These are phyloP conservation scores for Charina bottae DNA, from an alignment of 2,113 vertebrate genomes.

Conservation along the genomic window DNA sequence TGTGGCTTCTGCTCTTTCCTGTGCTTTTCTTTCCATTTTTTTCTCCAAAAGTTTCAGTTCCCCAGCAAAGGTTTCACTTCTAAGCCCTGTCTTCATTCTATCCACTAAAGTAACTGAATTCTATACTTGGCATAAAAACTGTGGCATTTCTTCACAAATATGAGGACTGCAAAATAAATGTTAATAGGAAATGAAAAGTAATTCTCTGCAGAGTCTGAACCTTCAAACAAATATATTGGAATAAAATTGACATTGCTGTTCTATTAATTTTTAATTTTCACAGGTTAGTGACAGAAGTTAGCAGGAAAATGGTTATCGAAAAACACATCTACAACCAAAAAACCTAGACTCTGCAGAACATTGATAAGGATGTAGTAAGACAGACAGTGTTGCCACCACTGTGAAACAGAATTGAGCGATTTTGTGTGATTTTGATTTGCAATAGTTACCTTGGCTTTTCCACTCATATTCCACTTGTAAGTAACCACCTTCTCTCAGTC, in stretches of 20 bases:
- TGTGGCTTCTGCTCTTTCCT: constrained; percentile 2
- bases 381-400: background rate
- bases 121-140: constrained; percentile 13
- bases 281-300: background rate
- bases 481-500: background rate
- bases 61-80: background rate
- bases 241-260: background rate
- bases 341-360: background rate
- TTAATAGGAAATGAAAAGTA: constrained; percentile 9
- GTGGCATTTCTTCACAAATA: background rate
- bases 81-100: constrained; percentile 20
- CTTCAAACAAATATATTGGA: background rate
- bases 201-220: background rate
- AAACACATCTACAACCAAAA: background rate
- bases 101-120: constrained; percentile 15
- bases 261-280: background rate
- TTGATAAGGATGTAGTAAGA: background rate
- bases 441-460: background rate
- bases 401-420: background rate
- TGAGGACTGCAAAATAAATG: constrained; percentile 9
- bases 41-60: constrained; percentile 13
- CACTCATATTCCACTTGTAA: background rate
- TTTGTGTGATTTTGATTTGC: background rate
- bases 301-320: background rate
- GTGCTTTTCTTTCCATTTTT: constrained; percentile 15